Base-by-base conservation (phyloP, 1,140 invertebrate genomes). In the Cephus cinctus region DNA sequence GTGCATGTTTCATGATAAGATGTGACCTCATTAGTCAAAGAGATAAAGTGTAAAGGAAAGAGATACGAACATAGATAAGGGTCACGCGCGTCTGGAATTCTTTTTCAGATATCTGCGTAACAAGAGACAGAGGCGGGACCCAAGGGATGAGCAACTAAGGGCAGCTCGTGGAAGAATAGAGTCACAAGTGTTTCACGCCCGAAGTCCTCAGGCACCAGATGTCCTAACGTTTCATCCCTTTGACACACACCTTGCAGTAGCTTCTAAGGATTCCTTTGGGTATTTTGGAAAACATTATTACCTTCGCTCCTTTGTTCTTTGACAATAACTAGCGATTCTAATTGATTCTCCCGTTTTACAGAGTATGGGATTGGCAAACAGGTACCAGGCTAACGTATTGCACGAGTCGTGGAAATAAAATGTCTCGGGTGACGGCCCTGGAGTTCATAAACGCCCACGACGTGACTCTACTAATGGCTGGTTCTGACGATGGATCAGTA, bases 401-500 rank as follows among this genome's bases (percentile, higher is more conserved):
- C 53, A 14, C 70, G 55, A 69, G 73, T 74, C 59, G 65, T 14
- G 66, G 67, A 12, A 72, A 56, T 23, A 67, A 64, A 61, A 58
- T 62, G 54, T 77, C 84, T 18, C 83, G 85, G 38, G 86, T 97
- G 27, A 89, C 90, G 5, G 80, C 88, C 23, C 76, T 96, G 22
- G 87, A 94, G 58, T 93, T 93, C 71, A 73, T 96, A n/a, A 96
- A 98, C 78, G 80, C 87, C 41, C 92, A 96, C 65, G 89, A 94
- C 66, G 79, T 85, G 44, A 79, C 86, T 19, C 70, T 92, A 48
- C 71, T 92, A 16, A 79, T 90, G 72, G 80, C 84, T 25, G 87
- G 85, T 42, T 80, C 82, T 54, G 89, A 92, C 69, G 87, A 92
- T 71, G 91, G 91, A 21, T 81, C 86, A 36, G 78, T 94, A 12